Evolutionary conservation across 1,140 invertebrate species (phyloP), one percentile per base, ranked within the genome.

Genomic region (Episyrphus balteatus): DNA sequence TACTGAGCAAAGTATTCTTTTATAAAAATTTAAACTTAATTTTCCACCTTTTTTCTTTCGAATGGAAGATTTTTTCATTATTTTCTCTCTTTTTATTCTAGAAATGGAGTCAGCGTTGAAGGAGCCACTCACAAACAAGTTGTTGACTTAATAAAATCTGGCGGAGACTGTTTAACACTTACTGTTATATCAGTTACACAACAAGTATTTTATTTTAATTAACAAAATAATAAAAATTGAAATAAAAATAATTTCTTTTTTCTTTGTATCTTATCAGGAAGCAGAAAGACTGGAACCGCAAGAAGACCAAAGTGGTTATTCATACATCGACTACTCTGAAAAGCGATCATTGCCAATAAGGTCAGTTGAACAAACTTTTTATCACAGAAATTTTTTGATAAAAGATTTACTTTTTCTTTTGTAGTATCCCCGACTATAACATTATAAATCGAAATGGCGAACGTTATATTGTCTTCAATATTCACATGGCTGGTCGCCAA

Each of bases 71-170:
- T 5, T 31, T 33, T 31, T 5, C 26, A 13, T 26, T 44, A 34
- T 45, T 39, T 26, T 26, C 8, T 26, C 15, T 17, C 44, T 45
- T 39, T 63, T 66, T 61, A 44, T 79, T 81, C 46, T 73, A 98
- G 93, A 49, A 99, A 99, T 79, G 87, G 86, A 51, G 84, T 91
- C 10, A 97, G 92, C 73, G 97, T 99, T 0, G 97, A 99, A 77
- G 97, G 96, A 39, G 84, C 95, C 1, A 98, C 95, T 30, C 97
- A 99, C 72, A 93, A 96, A 65, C 94, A 98, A 74, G 97, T 99
- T 31, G 97, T 99, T 11, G 96, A 99, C 71, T 75, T 98, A 41
- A 99, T 99, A 49, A 98, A 98, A 69, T 96, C 93, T 12, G 94
- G 96, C 2, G 95, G 95, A 11, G 95, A 99, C 72, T 88, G 89